Evolutionary conservation across 2,113 vertebrate species (phyloP), one percentile per base, ranked within the genome.

Genomic region (Spheniscus mendiculus): DNA sequence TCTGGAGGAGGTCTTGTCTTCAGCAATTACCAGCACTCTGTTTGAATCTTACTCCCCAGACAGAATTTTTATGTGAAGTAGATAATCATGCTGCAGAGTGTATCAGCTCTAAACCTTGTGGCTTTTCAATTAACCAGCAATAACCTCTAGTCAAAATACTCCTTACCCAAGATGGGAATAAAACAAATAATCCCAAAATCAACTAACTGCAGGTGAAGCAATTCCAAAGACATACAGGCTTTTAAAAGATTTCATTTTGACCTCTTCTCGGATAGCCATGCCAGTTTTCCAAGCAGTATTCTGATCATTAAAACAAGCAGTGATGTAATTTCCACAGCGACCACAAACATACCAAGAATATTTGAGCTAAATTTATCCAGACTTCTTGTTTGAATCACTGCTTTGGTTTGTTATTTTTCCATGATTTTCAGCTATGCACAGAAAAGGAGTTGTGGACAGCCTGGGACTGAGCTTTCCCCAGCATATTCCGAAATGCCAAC

Each of bases 281-380:
- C 62, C 74, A 90, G 53, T 85, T 89, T 92, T 93, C 61, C 74
- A 58, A 97, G 79, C 13, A 30, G 93, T 95, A 94, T 77, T 96
- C 66, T 90, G 84, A 93, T 96, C 77, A 93, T 83, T 94, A 94
- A 97, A 96, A 65, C 40, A 49, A 96, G 93, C 53, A 52, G 71
- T 89, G 92, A 91, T 94, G 83, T 32, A 77, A 97, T 94, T 96
- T 97, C 97, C 94, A 97, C 76, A 67, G 93, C 4, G 49, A 97
- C 97, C 96, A 83, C 96, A 98, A 97, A 95, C 87, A 98, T 97
- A 92, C 96, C 94, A 95, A 90, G 97, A 97, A 98, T 97, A 94
- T 89, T 96, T 96, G 94, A 84, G 92, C 94, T 97, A 90, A 44
- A 89, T 98, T 97, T 93, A 92, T 91, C 49, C 79, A 83, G 87